Evolutionary conservation across 2,113 vertebrate species (phyloP), one percentile per base, ranked within the genome.

Genomic region (Eubucco bourcierii): DNA sequence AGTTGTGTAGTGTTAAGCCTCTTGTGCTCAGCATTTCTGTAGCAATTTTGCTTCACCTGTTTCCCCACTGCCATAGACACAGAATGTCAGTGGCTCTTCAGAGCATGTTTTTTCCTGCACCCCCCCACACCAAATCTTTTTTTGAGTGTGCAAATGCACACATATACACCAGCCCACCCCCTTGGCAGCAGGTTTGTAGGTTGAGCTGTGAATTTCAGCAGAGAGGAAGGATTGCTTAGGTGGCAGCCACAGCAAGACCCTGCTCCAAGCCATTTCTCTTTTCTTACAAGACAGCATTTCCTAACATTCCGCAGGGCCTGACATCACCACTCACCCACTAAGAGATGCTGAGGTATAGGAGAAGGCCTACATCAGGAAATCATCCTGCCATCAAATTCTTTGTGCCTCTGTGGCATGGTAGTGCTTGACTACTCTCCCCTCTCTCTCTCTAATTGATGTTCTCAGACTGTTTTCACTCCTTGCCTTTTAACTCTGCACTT

Each of bases 401-500:
- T 79, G 66, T 75, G 84, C 41, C 31, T 41, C 41, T 47, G 61
- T 68, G 44, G 78, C 53, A 67, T 13, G 81, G 73, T 65, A 55
- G 82, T 53, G 27, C 46, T 85, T 68, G 37, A 53, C 44, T 85
- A 8, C 63, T 72, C 53, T 37, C 4, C 19, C 16, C 31, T 41
- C 41, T 21, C 41, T 18, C 18, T 28, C 71, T 27, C 50, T 23
- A 73, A 70, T 34, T 87, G 70, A 46, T 14, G 20, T 53, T 68
- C 73, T 76, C 66, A 59, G 59, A 10, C 39, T 84, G 39, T 81
- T 95, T 92, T 95, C 70, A 50, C 20, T 82, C 71, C 68, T 82
- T 0, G 33, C 73, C 65, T 82, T 90, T 90, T 58, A 93, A 88
- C 95, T 72, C 73, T 72, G 58, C 33, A 28, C 91, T 94, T 95